Evolutionary conservation across 2,797 vertebrate genomes (phyloP), one percentile per base, ranked within the genome.

Genomic region (Buphagus erythrorhynchus): DNA sequence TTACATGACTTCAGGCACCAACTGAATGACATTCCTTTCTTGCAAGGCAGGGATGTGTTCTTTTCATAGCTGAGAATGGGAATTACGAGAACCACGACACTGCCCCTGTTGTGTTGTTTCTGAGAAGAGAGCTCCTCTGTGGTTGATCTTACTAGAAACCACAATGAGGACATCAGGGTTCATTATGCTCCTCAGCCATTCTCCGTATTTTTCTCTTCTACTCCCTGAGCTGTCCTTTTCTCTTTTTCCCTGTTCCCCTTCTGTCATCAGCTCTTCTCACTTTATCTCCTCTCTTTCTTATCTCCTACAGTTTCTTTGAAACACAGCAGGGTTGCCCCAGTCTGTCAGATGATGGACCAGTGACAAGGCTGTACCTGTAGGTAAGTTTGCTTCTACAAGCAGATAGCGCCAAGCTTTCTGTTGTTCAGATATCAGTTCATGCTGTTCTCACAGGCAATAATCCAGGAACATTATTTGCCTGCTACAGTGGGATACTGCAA

Each of bases 71-170:
- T 0, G 1, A 88, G 76, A 91, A 58, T 31, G 45, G 71, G 86
- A 95, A 85, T 86, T 85, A 66, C 3, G 4, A 85, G 71, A 95
- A 88, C 74, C 71, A 92, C 0, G 0, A 65, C 36, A 45, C 21
- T 81, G 28, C 36, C 54, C 51, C 51, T 67, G 57, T 81, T 85
- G n/a, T 19, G 61, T 38, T 85, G 71, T 94, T 96, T 96, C 92
- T 92, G 94, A 92, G 86, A 95, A 94, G 63, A 90, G 52, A 95
- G 13, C 21, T 90, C 63, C 65, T 89, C 78, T 85, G 88, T 76
- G 78, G 88, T 79, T 91, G 63, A 54, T 80, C 77, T 91, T 89
- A 87, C 88, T 92, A 91, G 92, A 95, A 94, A 89, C 88, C 71
- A 87, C 0, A 0, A 92, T 88, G 83, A 76, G 48, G 89, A 86